Percentiles rank a stretch among this genome's conserved stretches.
Evolutionary conservation across 2,113 vertebrate species (phyloP).

Genomic region (Aptenodytes patagonicus): DNA sequence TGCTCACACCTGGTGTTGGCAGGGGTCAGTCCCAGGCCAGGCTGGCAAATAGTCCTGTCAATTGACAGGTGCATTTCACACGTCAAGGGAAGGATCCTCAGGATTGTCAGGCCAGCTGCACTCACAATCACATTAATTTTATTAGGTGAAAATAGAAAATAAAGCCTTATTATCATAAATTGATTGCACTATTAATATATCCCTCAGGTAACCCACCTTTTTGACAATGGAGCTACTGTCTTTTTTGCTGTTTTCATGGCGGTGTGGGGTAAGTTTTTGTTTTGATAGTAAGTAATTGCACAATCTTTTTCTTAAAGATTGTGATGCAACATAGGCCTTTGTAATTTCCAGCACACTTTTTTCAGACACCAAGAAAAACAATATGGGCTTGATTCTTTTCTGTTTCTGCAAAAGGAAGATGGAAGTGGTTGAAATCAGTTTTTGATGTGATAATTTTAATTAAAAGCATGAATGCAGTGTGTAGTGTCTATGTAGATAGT

Average conservation of each 20-base stretch:
- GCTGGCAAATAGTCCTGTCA: neutral
- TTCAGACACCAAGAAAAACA: neutral
- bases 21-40: neutral
- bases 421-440: neutral
- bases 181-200: slow-evolving; percentile 2
- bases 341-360: neutral
- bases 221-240: slow-evolving; percentile 95
- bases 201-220: slow-evolving; percentile 90
- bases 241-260: slow-evolving; percentile 99
- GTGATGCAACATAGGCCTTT: neutral
- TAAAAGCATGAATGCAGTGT: neutral
- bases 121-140: neutral
- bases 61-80: neutral
- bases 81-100: neutral
- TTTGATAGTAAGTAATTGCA: neutral
- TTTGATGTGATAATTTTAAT: neutral
- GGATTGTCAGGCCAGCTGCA: neutral
- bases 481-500: neutral
- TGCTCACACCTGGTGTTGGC: neutral
- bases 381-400: neutral
- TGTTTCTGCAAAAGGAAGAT: neutral
- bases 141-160: neutral
- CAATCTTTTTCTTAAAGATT: neutral
- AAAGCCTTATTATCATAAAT: neutral
- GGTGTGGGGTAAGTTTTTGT: slow-evolving; percentile 90